Conservation (phyloP, 2,888 invertebrate species). For the Caenorhabditis uteleia region DNA sequence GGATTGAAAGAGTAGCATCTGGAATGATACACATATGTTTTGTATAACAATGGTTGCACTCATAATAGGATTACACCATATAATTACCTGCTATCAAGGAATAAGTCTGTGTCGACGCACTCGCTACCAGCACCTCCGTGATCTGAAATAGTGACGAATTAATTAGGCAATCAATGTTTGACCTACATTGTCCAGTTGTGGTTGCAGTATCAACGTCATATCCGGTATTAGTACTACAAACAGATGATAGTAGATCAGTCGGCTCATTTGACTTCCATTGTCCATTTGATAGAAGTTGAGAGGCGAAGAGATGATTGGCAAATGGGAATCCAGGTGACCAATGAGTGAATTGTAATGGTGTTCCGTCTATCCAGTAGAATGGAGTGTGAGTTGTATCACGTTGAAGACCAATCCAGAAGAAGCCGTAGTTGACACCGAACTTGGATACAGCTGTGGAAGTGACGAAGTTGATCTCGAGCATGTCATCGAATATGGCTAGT, state of each 20-base stretch:
- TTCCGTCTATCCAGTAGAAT: slow-evolving; percentile 21
- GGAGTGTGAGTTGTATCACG: slow-evolving; percentile 5
- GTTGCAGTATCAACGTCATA: too few relatives aligned
- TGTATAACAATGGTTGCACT: too few relatives aligned
- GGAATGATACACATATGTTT: too few relatives aligned
- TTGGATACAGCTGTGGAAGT: slow-evolving; percentile 17
- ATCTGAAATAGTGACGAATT: too few relatives aligned
- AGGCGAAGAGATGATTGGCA: slow-evolving; percentile 10
- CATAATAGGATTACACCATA: too few relatives aligned
- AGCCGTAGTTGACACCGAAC: slow-evolving; percentile 19
- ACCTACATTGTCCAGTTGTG: too few relatives aligned
- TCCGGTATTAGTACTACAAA: slow-evolving; percentile 13
- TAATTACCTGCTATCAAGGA: too few relatives aligned
- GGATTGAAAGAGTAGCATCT: too few relatives aligned
- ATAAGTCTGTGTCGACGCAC: too few relatives aligned
- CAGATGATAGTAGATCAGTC: slow-evolving; percentile 4
- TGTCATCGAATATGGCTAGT: slow-evolving; percentile 23
- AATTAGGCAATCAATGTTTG: too few relatives aligned
- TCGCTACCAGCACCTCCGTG: too few relatives aligned
- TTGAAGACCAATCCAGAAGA: slow-evolving; percentile 22
- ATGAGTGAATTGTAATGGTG: slow-evolving; percentile 3
- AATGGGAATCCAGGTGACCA: slow-evolving; percentile 29
- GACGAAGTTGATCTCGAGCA: slow-evolving; percentile 18
- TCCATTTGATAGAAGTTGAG: slow-evolving; percentile 15
- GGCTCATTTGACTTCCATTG: slow-evolving; percentile 14